A percentile compares a stretch with the other conserved stretches of the same genome.
These are phyloP conservation scores for Darevskia nairensis DNA, from an alignment of 2,797 vertebrate genomes.

Conservation along the genomic window DNA sequence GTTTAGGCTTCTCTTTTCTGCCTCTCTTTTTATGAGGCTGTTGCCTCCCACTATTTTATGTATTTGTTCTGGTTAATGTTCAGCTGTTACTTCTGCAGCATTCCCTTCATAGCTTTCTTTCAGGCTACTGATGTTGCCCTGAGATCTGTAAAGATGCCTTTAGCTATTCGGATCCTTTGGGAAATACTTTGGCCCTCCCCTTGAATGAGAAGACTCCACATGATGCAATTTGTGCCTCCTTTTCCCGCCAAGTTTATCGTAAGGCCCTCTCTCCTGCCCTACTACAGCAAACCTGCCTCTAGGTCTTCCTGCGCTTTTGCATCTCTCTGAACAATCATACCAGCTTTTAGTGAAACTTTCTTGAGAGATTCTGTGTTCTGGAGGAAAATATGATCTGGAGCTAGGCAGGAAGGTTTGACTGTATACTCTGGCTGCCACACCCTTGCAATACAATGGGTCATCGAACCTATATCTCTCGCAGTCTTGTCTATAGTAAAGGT, in stretches of 20 bases:
- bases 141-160: not conserved
- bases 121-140: not conserved
- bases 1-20: not conserved
- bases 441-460: not conserved
- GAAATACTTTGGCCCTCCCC: not conserved
- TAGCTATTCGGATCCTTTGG: not conserved
- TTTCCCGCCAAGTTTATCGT: not conserved
- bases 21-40: not conserved
- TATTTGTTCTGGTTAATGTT: not conserved
- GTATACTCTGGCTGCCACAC: not conserved
- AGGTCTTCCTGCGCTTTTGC: not conserved
- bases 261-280: not conserved
- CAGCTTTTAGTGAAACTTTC: not conserved
- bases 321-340: not conserved
- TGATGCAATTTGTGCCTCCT: not conserved
- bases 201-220: not conserved
- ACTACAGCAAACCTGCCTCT: not conserved
- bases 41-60: not conserved
- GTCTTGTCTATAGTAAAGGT: not conserved
- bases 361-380: slow-evolving; percentile 13
- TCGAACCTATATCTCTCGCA: not conserved
- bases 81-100: not conserved
- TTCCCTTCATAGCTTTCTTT: not conserved
- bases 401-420: not conserved
- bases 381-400: not conserved